These are phyloP conservation scores for Drosophila persimilis DNA, from an alignment of 1,140 invertebrate genomes.

Conservation along the genomic window DNA sequence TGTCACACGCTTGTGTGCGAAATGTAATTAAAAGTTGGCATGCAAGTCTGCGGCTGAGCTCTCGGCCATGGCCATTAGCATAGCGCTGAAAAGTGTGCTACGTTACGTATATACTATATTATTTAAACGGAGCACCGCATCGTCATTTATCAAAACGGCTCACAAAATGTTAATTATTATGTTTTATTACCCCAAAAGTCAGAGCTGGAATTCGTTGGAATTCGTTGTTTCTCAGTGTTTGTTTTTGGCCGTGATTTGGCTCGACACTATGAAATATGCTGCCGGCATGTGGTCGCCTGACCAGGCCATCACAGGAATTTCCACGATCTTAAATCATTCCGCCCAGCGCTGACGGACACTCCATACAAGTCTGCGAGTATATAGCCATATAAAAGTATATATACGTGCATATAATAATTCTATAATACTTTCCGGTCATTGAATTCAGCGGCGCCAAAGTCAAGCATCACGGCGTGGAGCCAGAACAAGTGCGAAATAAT, in stretches of 20 bases:
- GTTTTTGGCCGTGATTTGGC: slow-evolving; percentile 53
- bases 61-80: slow-evolving; percentile 52
- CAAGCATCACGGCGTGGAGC: not conserved
- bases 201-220: slow-evolving; percentile 3
- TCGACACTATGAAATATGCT: slow-evolving; percentile 64
- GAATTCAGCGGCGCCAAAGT: slow-evolving; percentile 46
- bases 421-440: slow-evolving; percentile 59
- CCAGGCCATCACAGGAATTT: slow-evolving; percentile 12
- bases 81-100: slow-evolving; percentile 71
- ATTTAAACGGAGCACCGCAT: slow-evolving; percentile 62
- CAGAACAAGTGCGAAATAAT: slow-evolving; percentile 34
- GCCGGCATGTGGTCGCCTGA: slow-evolving; percentile 55
- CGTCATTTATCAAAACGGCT: slow-evolving; percentile 73
- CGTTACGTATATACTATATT: slow-evolving; percentile 12
- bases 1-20: slow-evolving; percentile 55
- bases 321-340: slow-evolving; percentile 53
- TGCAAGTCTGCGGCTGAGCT: slow-evolving; percentile 73
- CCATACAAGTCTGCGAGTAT: not conserved
- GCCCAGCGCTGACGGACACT: slow-evolving; percentile 28
- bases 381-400: slow-evolving; percentile 1
- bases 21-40: slow-evolving; percentile 78
- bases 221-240: not conserved
- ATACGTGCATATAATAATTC: slow-evolving; percentile 37
- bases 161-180: slow-evolving; percentile 77
- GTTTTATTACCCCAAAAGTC: slow-evolving; percentile 61